phyloP scores from a whole-genome alignment of 2,113 vertebrate genomes.

The Alethe castanea region DNA sequence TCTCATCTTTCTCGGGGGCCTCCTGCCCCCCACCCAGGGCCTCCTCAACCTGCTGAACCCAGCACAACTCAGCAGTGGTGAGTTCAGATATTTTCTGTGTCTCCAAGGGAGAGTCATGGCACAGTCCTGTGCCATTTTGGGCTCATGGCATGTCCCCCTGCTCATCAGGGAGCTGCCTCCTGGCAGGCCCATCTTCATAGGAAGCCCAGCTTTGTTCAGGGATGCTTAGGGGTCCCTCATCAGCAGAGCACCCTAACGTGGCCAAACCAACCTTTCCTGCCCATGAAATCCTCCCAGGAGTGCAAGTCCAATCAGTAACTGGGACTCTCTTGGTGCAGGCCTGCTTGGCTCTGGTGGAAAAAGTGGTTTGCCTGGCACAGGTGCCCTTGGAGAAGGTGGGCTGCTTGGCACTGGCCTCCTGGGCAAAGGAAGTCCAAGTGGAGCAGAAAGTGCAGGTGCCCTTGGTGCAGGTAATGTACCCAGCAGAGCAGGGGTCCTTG shows the following conservation, averaged over 20 bases:
- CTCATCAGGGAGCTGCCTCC: not conserved
- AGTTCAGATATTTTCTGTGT: not conserved
- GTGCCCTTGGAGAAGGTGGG: not conserved
- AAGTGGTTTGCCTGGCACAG: not conserved
- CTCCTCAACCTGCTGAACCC: not conserved
- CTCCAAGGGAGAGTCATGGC: accelerated
- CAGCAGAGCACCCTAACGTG: accelerated
- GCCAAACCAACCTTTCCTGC: not conserved
- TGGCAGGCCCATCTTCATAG: not conserved
- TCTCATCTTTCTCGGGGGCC: not conserved
- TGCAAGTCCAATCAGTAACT: not conserved
- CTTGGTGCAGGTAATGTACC: not conserved
- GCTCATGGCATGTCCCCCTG: not conserved
- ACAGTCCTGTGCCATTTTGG: not conserved
- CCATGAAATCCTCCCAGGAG: not conserved
- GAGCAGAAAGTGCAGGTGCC: not conserved
- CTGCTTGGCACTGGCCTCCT: not conserved
- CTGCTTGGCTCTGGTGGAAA: not conserved
- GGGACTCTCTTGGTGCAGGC: not conserved
- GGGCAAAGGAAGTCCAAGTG: not conserved
- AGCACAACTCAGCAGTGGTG: not conserved
- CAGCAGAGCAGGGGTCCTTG: not conserved
- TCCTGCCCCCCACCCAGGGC: constrained; percentile 7
- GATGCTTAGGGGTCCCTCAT: not conserved
- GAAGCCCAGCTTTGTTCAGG: not conserved